Evolutionary conservation across 92 coral and sea anemone species (phyloP).

Genomic region (Chrysogorgia sp.): DNA sequence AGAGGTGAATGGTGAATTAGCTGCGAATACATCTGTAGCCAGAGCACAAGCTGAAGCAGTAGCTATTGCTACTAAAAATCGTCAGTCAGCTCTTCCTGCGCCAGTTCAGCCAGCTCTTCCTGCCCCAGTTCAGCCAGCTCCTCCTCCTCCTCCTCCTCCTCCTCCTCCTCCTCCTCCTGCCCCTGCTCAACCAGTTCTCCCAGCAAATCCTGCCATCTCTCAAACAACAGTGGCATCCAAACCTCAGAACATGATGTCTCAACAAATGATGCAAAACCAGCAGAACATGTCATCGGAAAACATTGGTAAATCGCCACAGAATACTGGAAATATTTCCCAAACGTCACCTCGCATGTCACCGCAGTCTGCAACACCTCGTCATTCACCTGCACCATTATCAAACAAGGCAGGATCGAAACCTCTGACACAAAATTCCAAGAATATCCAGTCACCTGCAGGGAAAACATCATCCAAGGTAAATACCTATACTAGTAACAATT

Average conservation of each 20-base stretch:
- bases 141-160: slow-evolving; percentile 48
- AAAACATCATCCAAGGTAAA: slow-evolving; percentile 33
- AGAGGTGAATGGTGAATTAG: slow-evolving; percentile 90
- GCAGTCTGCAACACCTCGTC: slow-evolving; percentile 33
- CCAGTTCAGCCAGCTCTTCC: slow-evolving; percentile 51
- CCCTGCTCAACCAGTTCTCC: slow-evolving; percentile 46
- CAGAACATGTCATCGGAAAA: slow-evolving; percentile 22
- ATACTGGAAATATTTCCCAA: slow-evolving; percentile 44
- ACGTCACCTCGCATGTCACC: slow-evolving; percentile 44
- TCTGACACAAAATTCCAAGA: slow-evolving; percentile 44
- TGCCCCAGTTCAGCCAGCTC: slow-evolving; percentile 46
- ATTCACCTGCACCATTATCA: slow-evolving; percentile 28
- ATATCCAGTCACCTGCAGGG: slow-evolving; percentile 13
- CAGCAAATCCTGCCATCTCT: slow-evolving; percentile 34
- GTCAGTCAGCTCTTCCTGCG: slow-evolving; percentile 52
- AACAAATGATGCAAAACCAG: slow-evolving; percentile 40
- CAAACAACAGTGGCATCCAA: slow-evolving; percentile 28
- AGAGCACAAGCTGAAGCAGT: slow-evolving; percentile 84
- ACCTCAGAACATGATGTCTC: slow-evolving; percentile 39
- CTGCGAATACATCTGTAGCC: slow-evolving; percentile 57
- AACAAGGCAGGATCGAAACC: slow-evolving; percentile 15
- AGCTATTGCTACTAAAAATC: slow-evolving; percentile 65
- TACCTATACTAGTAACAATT: background rate
- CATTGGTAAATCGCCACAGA: slow-evolving; percentile 59
- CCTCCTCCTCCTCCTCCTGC: slow-evolving; percentile 49